Evolutionary conservation across 2,113 vertebrate species (phyloP).

Genomic region (Tor tambroides): DNA sequence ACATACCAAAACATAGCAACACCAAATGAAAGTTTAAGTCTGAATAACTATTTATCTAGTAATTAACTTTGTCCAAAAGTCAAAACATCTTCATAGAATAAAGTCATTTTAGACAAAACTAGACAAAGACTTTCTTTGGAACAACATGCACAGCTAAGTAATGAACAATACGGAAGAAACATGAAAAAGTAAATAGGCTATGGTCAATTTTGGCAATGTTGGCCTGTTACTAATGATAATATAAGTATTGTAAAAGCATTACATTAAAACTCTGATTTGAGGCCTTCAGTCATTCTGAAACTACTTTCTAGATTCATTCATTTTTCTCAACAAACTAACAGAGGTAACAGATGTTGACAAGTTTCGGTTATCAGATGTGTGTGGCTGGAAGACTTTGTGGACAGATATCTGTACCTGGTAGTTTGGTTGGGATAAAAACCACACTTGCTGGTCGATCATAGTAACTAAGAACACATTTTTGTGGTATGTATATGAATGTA

Average conservation of each 20-base stretch:
- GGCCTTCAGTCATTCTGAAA: neutral
- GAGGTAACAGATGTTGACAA: neutral
- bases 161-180: neutral
- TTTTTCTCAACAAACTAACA: neutral
- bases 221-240: neutral
- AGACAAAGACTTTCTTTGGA: neutral
- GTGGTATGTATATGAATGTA: constrained; percentile 8
- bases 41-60: neutral
- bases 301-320: neutral
- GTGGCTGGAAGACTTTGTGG: neutral
- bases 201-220: neutral
- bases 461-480: neutral
- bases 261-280: neutral
- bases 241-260: neutral
- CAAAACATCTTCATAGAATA: neutral
- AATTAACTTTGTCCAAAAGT: neutral
- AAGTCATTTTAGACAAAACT: neutral
- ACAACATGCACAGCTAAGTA: neutral
- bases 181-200: neutral
- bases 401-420: neutral
- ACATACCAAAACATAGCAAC: neutral
- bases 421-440: constrained; percentile 11
- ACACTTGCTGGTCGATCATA: neutral
- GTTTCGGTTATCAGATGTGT: neutral
- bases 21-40: neutral